Conservation (phyloP, 2,113 vertebrate species). For the Oncorhynchus mykiss region DNA sequence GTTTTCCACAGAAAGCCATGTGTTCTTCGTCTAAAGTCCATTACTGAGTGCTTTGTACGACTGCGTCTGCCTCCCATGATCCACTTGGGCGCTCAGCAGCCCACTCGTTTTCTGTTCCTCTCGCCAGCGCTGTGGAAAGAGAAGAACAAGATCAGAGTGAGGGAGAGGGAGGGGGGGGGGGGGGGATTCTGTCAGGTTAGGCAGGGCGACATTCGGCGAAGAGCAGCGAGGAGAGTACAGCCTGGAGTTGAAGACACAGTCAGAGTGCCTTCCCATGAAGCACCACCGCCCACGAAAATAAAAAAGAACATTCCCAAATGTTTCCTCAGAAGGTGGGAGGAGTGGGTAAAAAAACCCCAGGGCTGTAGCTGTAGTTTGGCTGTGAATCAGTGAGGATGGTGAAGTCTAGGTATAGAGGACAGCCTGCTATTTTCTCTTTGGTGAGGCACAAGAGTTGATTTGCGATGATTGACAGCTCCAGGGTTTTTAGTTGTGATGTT, state of each 20-base stretch:
- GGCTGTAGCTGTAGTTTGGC: no score
- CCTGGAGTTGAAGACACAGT: no score
- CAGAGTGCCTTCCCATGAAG: no score
- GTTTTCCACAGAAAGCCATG: not conserved
- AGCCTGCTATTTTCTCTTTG: not conserved
- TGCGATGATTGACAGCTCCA: slow-evolving; percentile 35
- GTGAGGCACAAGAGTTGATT: not conserved
- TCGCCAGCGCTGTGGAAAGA: not conserved
- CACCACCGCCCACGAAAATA: no score
- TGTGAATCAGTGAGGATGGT: no score
- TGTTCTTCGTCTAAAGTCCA: not conserved
- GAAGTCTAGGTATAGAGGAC: no score
- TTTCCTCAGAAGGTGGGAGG: no score
- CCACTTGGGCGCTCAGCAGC: not conserved
- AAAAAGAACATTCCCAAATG: no score
- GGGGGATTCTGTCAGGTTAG: slow-evolving; percentile 37
- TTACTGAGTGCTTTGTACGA: not conserved
- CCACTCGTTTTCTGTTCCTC: not conserved
- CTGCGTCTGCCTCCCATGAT: not conserved
- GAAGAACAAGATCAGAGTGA: not conserved
- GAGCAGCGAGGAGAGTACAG: no score
- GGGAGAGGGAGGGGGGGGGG: not conserved
- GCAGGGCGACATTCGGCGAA: not conserved
- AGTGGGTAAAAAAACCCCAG: no score
- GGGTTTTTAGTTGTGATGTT: slow-evolving; percentile 12